These are phyloP conservation scores for Gymnoscelis rufifasciata DNA, from an alignment of 2,888 invertebrate species.

Conservation along the genomic window DNA sequence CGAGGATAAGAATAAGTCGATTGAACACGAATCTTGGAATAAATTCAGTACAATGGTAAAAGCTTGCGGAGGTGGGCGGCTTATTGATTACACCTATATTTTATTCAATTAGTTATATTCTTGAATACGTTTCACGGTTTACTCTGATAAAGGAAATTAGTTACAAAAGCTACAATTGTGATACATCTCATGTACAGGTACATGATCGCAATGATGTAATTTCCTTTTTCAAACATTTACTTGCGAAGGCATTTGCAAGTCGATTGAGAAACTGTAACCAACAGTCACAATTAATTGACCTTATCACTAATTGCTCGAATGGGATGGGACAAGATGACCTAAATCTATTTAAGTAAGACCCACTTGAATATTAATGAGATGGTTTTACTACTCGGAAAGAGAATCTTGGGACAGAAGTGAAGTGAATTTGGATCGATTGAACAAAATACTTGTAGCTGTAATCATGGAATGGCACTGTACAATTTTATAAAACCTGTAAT, in stretches of 20 bases:
- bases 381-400: not conserved
- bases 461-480: no score
- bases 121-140: no score
- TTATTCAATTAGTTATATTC: not conserved
- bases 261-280: slow-evolving; percentile 1
- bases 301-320: slow-evolving; percentile 2
- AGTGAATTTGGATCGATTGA: not conserved
- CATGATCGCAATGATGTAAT: no score
- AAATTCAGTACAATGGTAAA: no score
- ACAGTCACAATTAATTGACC: slow-evolving; percentile 2
- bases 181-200: no score
- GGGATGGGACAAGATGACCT: slow-evolving; percentile 5
- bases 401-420: not conserved
- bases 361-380: not conserved
- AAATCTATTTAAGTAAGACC: slow-evolving; percentile 1
- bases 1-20: not conserved
- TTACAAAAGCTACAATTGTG: no score
- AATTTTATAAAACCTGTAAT: no score
- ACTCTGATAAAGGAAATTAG: no score
- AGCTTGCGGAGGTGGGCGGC: not conserved
- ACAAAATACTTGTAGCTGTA: no score
- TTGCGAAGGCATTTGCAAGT: not conserved
- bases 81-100: not conserved
- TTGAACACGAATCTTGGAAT: no score
- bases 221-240: not conserved